A percentile compares a stretch with the other conserved stretches of the same genome.
Conservation (phyloP, 2,888 invertebrate species). For the Atethmia centrago region DNA sequence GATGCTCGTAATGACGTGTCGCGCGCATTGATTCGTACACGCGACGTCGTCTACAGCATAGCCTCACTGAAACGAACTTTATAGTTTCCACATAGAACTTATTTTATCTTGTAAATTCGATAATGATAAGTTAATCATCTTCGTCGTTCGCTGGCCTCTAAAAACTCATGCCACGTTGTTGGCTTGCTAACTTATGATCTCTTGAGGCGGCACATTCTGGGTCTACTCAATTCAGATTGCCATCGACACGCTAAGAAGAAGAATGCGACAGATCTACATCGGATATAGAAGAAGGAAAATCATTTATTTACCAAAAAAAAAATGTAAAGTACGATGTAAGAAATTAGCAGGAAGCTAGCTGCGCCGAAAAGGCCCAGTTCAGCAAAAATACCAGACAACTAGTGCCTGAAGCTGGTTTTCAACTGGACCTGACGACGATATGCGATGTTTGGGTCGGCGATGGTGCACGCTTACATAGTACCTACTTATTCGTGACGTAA, state of each 20-base stretch:
- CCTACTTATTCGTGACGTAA: background rate
- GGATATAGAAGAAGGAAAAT: too few species aligned
- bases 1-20: constrained; percentile 54
- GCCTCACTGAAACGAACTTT: constrained; percentile 15
- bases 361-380: too few species aligned
- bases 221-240: background rate
- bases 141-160: background rate
- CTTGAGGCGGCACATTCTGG: background rate
- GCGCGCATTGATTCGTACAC: constrained; percentile 50
- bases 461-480: background rate
- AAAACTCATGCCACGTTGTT: background rate
- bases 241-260: background rate
- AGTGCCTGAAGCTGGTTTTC: too few species aligned
- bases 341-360: too few species aligned
- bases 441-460: too few species aligned
- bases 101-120: constrained; percentile 6
- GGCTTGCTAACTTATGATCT: background rate
- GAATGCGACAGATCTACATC: background rate
- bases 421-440: too few species aligned
- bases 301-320: too few species aligned
- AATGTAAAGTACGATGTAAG: too few species aligned
- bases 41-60: constrained; percentile 10
- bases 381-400: too few species aligned
- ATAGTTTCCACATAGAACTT: constrained; percentile 1
- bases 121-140: constrained; percentile 4